Conservation (phyloP, 2,113 vertebrate genomes). For the Pedionomus torquatus region DNA sequence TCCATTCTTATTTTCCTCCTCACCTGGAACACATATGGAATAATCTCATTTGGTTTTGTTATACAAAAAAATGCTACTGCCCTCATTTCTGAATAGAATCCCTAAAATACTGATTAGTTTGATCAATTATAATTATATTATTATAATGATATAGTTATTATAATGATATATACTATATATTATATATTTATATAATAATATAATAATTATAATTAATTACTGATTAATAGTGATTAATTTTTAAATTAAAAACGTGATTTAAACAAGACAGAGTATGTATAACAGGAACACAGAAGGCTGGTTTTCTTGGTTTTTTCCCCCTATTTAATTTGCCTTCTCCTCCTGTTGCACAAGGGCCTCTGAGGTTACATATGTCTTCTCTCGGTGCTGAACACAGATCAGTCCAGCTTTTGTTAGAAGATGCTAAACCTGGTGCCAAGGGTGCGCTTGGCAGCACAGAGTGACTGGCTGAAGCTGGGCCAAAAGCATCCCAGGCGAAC, state of each 20-base stretch:
- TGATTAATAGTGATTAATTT: background rate
- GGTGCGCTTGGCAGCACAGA: background rate
- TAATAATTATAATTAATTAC: too few species aligned
- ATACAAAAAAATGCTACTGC: background rate
- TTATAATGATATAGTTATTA: too few species aligned
- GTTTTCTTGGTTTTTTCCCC: background rate
- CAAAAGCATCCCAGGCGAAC: background rate
- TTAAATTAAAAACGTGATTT: background rate
- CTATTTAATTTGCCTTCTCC: background rate
- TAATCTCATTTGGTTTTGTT: background rate
- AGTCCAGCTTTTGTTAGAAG: background rate
- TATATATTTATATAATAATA: too few species aligned
- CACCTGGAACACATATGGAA: background rate
- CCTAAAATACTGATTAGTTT: background rate
- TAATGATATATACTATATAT: too few species aligned
- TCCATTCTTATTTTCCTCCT: background rate
- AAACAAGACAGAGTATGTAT: background rate
- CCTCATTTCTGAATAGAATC: background rate
- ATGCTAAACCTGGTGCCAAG: background rate
- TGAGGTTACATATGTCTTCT: background rate
- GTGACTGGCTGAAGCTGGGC: background rate
- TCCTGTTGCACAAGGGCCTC: background rate
- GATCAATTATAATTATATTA: too few species aligned
- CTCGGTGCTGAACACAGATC: background rate
- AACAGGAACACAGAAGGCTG: background rate